A percentile compares a stretch with the other conserved stretches of the same genome.
These are phyloP conservation scores for Drosophila anceps DNA, from an alignment of 2,888 invertebrate species.

Conservation along the genomic window DNA sequence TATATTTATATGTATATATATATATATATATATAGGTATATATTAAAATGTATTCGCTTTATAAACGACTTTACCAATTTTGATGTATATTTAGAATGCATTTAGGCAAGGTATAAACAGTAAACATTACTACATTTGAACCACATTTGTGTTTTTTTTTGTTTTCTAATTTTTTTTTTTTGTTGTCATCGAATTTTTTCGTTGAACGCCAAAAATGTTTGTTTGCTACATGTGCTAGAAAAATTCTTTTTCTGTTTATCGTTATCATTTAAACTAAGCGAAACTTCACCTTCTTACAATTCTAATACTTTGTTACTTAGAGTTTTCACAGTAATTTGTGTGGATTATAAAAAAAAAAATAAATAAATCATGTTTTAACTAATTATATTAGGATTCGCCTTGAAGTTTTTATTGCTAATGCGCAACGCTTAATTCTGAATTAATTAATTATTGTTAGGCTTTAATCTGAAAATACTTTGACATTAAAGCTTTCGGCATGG, in stretches of 20 bases:
- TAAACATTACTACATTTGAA: conserved; percentile 68
- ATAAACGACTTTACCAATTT: conserved; percentile 32
- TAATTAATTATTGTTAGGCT: conserved; percentile 47
- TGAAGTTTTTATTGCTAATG: conserved; percentile 57
- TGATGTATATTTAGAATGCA: conserved; percentile 56
- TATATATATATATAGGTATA: conserved; percentile 8
- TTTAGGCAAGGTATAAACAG: conserved; percentile 61
- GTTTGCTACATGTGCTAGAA: conserved; percentile 61
- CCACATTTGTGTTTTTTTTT: conserved; percentile 62
- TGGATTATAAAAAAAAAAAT: conserved; percentile 50
- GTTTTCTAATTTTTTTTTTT: conserved; percentile 23
- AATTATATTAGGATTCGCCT: conserved; percentile 50
- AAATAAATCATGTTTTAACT: conserved; percentile 47
- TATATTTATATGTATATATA: conserved; percentile 35
- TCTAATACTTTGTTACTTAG: conserved; percentile 42
- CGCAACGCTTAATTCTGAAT: conserved; percentile 61
- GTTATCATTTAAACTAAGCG: conserved; percentile 35
- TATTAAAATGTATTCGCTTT: conserved; percentile 41
- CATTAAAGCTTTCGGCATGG: conserved; percentile 56
- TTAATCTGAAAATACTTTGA: conserved; percentile 20
- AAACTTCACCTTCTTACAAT: conserved; percentile 38
- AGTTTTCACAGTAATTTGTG: conserved; percentile 76
- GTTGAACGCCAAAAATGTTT: conserved; percentile 56
- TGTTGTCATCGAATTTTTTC: conserved; percentile 24
- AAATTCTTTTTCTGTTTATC: conserved; percentile 38